Evolutionary conservation across 1,140 invertebrate species (phyloP).

Genomic region (Homalodisca vitripennis): DNA sequence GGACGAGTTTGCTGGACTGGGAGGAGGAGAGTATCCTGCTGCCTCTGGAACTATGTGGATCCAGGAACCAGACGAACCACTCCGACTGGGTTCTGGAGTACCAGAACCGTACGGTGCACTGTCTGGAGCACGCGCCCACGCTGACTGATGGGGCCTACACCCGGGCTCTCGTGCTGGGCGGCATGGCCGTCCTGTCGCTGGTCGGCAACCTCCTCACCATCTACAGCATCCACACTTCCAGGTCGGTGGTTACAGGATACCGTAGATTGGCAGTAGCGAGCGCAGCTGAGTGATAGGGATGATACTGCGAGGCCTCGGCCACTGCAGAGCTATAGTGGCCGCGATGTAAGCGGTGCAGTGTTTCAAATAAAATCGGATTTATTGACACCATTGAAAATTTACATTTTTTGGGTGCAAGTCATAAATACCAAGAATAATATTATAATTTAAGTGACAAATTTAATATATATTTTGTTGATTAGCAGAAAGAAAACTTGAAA

Average conservation of each 20-base stretch:
- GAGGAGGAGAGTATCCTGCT: not conserved
- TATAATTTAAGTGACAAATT: too few species aligned
- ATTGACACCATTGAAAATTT: too few species aligned
- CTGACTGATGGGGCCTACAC: slow-evolving; percentile 57
- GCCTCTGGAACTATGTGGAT: not conserved
- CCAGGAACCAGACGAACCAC: not conserved
- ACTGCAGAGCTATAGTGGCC: too few species aligned
- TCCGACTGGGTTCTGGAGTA: not conserved
- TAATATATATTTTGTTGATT: too few species aligned
- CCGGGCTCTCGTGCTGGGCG: slow-evolving; percentile 61
- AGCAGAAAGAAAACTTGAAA: too few species aligned
- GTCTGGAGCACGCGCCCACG: slow-evolving; percentile 62
- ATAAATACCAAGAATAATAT: too few species aligned
- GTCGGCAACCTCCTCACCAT: slow-evolving; percentile 73
- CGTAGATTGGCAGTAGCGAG: not conserved
- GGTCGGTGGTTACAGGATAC: slow-evolving; percentile 4
- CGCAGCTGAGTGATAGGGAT: too few species aligned
- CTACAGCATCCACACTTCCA: slow-evolving; percentile 60
- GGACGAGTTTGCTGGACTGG: too few species aligned
- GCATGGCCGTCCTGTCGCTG: slow-evolving; percentile 69
- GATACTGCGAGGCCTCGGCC: too few species aligned
- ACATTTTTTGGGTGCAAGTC: too few species aligned
- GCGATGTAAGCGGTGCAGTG: too few species aligned
- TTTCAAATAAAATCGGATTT: too few species aligned
- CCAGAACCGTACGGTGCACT: slow-evolving; percentile 38